Conservation (phyloP, 2,888 invertebrate species). For the Parapristionchus giblindavisi region DNA sequence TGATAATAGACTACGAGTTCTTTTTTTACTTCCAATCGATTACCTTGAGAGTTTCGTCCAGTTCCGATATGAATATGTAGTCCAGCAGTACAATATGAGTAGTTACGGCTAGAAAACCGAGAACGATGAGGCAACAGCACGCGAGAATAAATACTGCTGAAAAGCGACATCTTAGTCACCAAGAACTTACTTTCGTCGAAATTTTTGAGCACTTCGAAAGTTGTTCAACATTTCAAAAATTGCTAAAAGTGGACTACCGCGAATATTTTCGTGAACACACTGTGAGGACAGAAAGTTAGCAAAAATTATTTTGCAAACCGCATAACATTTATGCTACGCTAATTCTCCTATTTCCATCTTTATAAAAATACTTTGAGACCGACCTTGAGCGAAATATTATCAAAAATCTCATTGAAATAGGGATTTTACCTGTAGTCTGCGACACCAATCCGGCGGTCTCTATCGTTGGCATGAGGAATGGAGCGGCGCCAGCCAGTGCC, state of each 20-base stretch:
- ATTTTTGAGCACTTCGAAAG: too few relatives aligned
- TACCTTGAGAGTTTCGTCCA: constrained; percentile 32
- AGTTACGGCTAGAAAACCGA: constrained; percentile 26
- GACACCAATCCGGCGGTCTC: constrained; percentile 9
- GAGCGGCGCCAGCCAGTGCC: constrained; percentile 8
- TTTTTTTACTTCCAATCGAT: neutral
- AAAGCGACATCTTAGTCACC: neutral
- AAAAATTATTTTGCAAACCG: too few relatives aligned
- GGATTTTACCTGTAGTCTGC: constrained; percentile 5
- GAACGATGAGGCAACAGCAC: constrained; percentile 8
- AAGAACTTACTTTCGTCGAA: neutral
- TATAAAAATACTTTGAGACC: too few relatives aligned
- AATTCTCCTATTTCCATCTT: too few relatives aligned
- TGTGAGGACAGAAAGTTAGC: too few relatives aligned
- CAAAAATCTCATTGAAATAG: too few relatives aligned
- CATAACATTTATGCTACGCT: too few relatives aligned
- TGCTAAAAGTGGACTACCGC: too few relatives aligned
- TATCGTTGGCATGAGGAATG: constrained; percentile 21
- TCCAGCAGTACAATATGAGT: constrained; percentile 33
- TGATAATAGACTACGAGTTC: neutral
- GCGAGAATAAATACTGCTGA: constrained; percentile 28
- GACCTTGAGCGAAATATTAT: too few relatives aligned
- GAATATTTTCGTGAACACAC: too few relatives aligned
- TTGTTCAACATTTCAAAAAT: too few relatives aligned
- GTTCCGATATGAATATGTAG: constrained; percentile 33